Base-by-base conservation (phyloP, 2,113 vertebrate species). In the Corythoichthys intestinalis region DNA sequence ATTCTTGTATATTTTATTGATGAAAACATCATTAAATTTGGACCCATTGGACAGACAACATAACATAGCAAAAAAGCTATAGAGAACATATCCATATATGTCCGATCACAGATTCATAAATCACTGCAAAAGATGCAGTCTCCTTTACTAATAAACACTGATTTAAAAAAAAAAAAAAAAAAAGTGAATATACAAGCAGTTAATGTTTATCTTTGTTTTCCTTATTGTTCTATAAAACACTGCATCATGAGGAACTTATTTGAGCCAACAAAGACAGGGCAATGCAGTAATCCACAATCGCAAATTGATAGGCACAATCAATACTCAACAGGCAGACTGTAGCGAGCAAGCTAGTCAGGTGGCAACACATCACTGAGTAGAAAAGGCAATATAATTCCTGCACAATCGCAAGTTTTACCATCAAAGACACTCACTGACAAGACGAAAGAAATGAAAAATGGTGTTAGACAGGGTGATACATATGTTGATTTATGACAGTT, bases 1-100 rank as follows among this genome's bases (percentile, higher is more conserved):
- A 62, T 73, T 88, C 90, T 84, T 44, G 76, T 35, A 80, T 79
- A 76, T 88, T 93, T 92, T 91, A 90, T 90, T 91, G 85, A 85
- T 80, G 79, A 89, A 90, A 91, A 89, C 82, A 86, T 86, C 75
- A 69, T 84, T 74, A 75, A 77, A 76, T 85, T 82, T 90, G 83
- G 75, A 91, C 78, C 84, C 87, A 87, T 71, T 83, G 75, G 85
- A 87, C 85, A 90, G 71, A 80, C 71, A 85, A 89, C 81, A 89
- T 75, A 77, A 71, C 35, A 86, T 85, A 86, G 82, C 75, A 84
- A 82, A 83, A 28, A 90, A 87, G 77, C 85, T 84, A 83, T 77
- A 71, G 75, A 90, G 79, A 89, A 89, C 86, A 87, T 83, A 70
- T 84, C 87, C 80, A 86, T 77, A 80, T 77, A 90, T 89, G 85